Evolutionary conservation across 2,797 vertebrate species (phyloP).

Genomic region (Dromococcyx pavoninus): DNA sequence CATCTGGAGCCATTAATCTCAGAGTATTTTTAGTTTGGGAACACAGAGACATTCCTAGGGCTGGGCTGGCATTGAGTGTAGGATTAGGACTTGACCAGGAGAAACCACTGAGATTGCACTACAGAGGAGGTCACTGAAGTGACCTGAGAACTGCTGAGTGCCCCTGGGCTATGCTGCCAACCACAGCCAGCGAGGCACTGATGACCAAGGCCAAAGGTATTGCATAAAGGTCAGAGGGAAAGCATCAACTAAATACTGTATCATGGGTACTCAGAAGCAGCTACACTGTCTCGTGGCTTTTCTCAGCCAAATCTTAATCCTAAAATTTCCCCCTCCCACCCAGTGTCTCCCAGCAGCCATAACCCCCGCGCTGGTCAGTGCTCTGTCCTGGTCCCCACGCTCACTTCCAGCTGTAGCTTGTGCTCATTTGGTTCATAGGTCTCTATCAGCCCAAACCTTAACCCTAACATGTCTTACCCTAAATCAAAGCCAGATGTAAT

Average conservation of each 20-base stretch:
- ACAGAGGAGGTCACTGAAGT: neutral
- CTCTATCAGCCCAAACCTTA: neutral
- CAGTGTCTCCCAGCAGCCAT: neutral
- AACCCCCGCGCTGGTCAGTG: accelerated
- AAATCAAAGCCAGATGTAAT: neutral
- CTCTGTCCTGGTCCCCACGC: neutral
- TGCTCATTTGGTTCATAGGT: neutral
- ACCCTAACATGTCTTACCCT: neutral
- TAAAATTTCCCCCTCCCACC: neutral
- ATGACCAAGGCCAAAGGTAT: neutral
- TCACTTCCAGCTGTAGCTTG: neutral
- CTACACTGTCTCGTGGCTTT: neutral
- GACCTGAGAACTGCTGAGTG: neutral
- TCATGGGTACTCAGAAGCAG: neutral
- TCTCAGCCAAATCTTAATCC: neutral
- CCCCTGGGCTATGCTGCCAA: neutral
- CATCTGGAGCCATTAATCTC: neutral
- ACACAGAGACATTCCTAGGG: neutral
- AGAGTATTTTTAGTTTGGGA: neutral
- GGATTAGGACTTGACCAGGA: neutral
- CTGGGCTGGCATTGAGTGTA: neutral
- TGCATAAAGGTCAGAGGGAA: neutral
- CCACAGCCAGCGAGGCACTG: neutral
- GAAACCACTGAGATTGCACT: neutral
- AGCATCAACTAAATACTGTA: neutral